These are phyloP conservation scores for Melanocharis versteri DNA, from an alignment of 2,113 vertebrate species.

Conservation along the genomic window DNA sequence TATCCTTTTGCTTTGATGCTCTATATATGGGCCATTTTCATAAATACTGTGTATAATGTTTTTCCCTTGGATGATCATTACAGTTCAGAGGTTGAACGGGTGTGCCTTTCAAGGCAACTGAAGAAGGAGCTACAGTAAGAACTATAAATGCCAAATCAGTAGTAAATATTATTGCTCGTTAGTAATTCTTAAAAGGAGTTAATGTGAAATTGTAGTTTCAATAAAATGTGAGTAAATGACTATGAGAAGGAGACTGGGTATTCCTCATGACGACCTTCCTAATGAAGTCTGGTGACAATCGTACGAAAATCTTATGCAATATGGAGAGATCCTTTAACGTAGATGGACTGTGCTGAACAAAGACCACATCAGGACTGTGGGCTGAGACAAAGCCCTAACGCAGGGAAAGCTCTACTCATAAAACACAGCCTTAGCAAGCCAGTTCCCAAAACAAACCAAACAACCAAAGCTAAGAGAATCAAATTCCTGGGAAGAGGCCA, in stretches of 20 bases:
- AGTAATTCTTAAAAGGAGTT: neutral
- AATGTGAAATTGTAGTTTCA: neutral
- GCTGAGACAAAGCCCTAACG: neutral
- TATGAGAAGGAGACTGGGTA: neutral
- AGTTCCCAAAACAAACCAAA: neutral
- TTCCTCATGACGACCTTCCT: neutral
- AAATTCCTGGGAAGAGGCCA: neutral
- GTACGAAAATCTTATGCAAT: neutral
- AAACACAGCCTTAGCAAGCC: neutral
- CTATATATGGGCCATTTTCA: neutral
- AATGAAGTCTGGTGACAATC: neutral
- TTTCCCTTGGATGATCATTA: neutral
- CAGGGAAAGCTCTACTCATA: neutral
- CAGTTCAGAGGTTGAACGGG: neutral
- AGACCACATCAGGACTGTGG: neutral
- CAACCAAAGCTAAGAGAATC: neutral
- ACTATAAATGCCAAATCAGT: neutral
- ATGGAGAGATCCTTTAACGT: neutral
- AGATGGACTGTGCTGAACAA: neutral
- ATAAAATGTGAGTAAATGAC: neutral
- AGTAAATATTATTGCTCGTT: neutral
- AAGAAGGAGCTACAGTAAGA: neutral
- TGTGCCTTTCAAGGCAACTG: neutral
- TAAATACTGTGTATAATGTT: neutral
- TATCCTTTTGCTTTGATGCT: neutral